Evolutionary conservation across 2,797 vertebrate genomes (phyloP).

Genomic region (Aulostomus chinensis): DNA sequence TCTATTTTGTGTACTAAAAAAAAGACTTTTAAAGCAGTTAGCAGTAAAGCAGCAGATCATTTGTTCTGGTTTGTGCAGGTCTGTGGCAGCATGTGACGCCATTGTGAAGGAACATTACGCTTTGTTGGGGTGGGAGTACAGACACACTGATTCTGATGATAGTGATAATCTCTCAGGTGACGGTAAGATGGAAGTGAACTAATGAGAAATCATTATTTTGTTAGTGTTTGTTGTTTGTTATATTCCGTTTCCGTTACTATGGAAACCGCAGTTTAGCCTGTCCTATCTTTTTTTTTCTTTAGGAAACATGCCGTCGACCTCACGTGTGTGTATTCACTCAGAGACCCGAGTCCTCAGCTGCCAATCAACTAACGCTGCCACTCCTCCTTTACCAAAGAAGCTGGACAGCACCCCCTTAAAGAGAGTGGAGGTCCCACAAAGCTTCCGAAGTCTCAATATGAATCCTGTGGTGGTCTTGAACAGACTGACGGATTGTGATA

Average conservation of each 20-base stretch:
- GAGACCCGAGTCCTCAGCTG: no score
- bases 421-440: no score
- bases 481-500: background rate
- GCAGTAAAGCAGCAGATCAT: no score
- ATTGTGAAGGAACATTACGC: slow-evolving; percentile 65
- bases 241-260: background rate
- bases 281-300: no score
- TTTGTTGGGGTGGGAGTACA: slow-evolving; percentile 66
- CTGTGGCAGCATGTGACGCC: slow-evolving; percentile 64
- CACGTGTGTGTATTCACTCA: no score
- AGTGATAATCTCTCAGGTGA: background rate
- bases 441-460: background rate
- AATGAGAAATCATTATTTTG: background rate
- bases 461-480: slow-evolving; percentile 35
- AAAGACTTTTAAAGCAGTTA: no score
- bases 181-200: slow-evolving; percentile 32
- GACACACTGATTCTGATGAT: slow-evolving; percentile 57
- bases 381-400: background rate
- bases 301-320: no score
- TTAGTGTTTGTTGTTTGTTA: background rate
- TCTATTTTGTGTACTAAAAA: no score
- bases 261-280: background rate
- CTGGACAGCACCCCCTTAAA: no score
- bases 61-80: slow-evolving; percentile 44
- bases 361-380: no score